Conservation (phyloP, 2,113 vertebrate genomes). For the Ctenomys sociabilis region DNA sequence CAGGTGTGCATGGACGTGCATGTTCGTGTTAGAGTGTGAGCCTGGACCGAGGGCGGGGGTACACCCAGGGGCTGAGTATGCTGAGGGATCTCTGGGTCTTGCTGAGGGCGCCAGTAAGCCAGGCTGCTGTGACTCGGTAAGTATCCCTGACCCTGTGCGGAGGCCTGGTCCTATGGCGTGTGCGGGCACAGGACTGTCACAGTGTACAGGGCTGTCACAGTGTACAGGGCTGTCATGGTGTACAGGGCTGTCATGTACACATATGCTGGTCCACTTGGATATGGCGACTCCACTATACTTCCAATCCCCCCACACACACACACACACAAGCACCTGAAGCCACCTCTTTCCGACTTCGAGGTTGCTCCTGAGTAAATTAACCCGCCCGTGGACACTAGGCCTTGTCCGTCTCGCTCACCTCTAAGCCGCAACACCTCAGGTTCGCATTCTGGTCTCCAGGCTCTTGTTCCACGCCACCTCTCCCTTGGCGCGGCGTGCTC, state of each 20-base stretch:
- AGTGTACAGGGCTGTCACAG: too few relatives aligned
- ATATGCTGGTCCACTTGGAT: neutral
- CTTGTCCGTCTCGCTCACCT: neutral
- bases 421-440: neutral
- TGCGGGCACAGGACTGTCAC: too few relatives aligned
- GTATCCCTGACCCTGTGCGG: neutral
- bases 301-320: neutral
- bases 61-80: neutral
- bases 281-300: neutral
- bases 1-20: neutral
- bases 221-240: too few relatives aligned
- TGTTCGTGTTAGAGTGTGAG: neutral
- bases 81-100: neutral
- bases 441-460: neutral
- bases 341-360: neutral
- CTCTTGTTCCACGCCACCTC: rapidly evolving
- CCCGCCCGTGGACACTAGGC: neutral
- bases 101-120: neutral
- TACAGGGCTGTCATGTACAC: rapidly evolving
- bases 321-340: rapidly evolving
- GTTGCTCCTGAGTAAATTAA: neutral
- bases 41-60: neutral
- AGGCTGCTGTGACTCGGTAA: neutral
- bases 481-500: too few relatives aligned
- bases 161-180: neutral